Base-by-base conservation (phyloP, 2,888 invertebrate species). In the Eubasilissa splendida region DNA sequence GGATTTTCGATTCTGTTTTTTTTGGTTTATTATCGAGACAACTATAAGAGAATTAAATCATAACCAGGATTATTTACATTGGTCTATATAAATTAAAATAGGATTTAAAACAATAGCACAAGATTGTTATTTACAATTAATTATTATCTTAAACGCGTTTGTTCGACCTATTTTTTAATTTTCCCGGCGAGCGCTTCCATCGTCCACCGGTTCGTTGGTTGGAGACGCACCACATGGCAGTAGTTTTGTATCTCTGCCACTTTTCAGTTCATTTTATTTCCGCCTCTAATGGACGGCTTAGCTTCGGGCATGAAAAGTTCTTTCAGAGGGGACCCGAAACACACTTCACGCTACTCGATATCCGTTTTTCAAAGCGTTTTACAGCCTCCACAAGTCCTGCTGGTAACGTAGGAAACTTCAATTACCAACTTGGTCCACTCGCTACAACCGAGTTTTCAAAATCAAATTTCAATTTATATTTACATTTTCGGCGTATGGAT, bases 271-370 rank as follows among this genome's bases (percentile, higher is more conserved):
- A 53, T 60, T 60, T 76, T 53, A 14, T 76, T 60, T 70, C 70
- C 54, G 31, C 22, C 53, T 52, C 63, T 60, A 60, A 76, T 76
- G 75, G 59, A 76, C 60, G 75, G 53, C 60, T 65, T 66, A 42
- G 76, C 76, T 66, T 54, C 31, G 60, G 76, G 66, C 76, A 22
- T 53, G 54, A 56, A 74, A 76, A 76, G 52, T 66, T 76, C 54
- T 66, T 76, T 68, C 66, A 14, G 66, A 42, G 42, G 42, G 66
- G 66, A 14, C 42, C 50, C 50, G 66, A 50, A 52, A 68, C 14
- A 68, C 50, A 68, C 66, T 68, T 68, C 63, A 33, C 63, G 42
- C 63, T 33, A 63, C 14, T 31, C 63, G 63, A 63, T 63, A 63
- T 63, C 63, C 63, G 63, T 12, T 63, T 33, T 63, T 63, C 33